Evolutionary conservation across 2,888 invertebrate genomes (phyloP), one percentile per base, ranked within the genome.

Genomic region (Teleogryllus oceanicus): DNA sequence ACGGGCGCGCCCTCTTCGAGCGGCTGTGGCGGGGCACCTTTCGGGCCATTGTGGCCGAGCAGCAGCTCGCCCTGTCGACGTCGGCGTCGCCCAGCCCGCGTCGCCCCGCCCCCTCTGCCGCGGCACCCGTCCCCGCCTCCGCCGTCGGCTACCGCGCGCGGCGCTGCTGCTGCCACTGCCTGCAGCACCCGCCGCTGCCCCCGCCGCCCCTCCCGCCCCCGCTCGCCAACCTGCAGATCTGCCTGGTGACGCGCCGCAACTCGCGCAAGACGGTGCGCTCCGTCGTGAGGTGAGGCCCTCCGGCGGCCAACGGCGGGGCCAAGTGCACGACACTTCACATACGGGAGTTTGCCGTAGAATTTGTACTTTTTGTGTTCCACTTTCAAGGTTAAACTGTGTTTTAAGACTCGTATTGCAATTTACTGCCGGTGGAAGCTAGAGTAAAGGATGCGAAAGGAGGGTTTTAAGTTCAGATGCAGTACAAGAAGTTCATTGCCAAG

Each of bases 11-110:
- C 74, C 91, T 93, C 80, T 93, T 94, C 86, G 93, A 93, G 84
- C 88, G 92, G 24, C 88, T 93, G 79, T 93, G 93, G 93, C 90
- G 92, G 76, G 93, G 93, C 80, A 90, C 91, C 76, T 91, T 91
- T 84, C 86, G 86, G 20, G 84, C 84, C n/a, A 83, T 84, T 78
- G 82, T 81, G 78, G 82, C 83, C 2, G 82, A 81, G 74, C 82
- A 82, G 74, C 79, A 76, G 74, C 77, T 37, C 37, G 80, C 74
- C 74, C 77, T 37, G 77, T 76, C 78, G 82, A 37, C 85, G 88
- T 51, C 88, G 88, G 85, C 89, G 88, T 51, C 80, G 78, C 50
- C 74, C 84, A 86, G 79, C 80, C 50, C 74, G 84, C 87, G 76
- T 74, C 82, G 84, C 85, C 75, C 78, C 84, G 78, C 86, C 51